phyloP scores from a whole-genome alignment of 1,140 invertebrate species.

The Hylyphantes graminicola region DNA sequence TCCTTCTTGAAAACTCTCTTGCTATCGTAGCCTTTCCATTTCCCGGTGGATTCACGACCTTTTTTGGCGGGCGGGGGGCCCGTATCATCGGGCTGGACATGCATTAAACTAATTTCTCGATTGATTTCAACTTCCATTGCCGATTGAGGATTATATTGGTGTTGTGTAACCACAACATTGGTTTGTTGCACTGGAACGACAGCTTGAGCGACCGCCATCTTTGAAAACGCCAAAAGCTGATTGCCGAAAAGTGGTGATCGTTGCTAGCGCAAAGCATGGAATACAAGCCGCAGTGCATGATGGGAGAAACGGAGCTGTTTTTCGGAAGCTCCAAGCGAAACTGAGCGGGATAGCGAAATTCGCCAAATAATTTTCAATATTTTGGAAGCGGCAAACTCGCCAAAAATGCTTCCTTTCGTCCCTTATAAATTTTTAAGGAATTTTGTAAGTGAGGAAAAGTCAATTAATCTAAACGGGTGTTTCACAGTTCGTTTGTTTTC shows the following conservation, averaged over 20 bases:
- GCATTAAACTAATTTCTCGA: not conserved
- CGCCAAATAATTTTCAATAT: conserved; percentile 58
- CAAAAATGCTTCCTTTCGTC: conserved; percentile 43
- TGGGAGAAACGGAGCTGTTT: conserved; percentile 34
- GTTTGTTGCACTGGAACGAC: conserved; percentile 47
- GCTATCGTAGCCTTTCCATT: conserved; percentile 57
- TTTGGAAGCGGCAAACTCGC: conserved; percentile 38
- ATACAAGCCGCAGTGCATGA: conserved; percentile 16
- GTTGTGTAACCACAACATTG: conserved; percentile 55
- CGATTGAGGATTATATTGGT: conserved; percentile 39
- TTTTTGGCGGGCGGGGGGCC: conserved; percentile 45
- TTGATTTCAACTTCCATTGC: conserved; percentile 38
- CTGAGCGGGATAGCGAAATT: conserved; percentile 45
- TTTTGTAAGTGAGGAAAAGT: not conserved
- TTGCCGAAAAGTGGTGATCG: conserved; percentile 40
- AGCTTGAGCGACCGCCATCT: conserved; percentile 50
- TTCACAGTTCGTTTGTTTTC: not conserved
- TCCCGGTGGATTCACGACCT: conserved; percentile 49
- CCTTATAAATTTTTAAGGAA: conserved; percentile 2
- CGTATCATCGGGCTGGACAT: conserved; percentile 37
- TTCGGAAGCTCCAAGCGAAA: conserved; percentile 15
- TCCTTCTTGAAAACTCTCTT: conserved; percentile 54
- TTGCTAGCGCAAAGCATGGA: conserved; percentile 25
- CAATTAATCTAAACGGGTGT: not conserved
- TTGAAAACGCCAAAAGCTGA: conserved; percentile 46